Evolutionary conservation across 64 coral and sea anemone genomes (phyloP).

Genomic region (Catalaphyllia jardinei): DNA sequence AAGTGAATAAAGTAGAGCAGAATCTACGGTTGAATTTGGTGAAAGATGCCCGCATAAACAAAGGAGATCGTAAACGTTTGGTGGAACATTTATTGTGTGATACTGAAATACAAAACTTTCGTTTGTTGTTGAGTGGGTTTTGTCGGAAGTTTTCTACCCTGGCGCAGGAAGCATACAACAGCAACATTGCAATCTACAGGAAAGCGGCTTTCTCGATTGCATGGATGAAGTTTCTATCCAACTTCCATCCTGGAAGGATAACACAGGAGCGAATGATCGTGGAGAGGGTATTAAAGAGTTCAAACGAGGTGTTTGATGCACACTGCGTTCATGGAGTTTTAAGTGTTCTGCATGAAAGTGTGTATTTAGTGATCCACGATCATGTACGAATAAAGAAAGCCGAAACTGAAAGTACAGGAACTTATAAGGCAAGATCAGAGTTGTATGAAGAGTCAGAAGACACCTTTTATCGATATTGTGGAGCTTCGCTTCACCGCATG

Average conservation of each 20-base stretch:
- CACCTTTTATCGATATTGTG: slow-evolving; percentile 8
- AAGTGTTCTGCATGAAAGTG: neutral
- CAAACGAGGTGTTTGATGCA: neutral
- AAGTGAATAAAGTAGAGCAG: neutral
- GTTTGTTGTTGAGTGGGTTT: slow-evolving; percentile 1
- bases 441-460: slow-evolving; percentile 9
- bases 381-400: neutral
- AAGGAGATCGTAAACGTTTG: slow-evolving; percentile 1
- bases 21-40: neutral
- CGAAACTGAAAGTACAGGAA: neutral
- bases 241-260: slow-evolving; percentile 13
- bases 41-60: too few species aligned
- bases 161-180: neutral
- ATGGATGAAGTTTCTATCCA: slow-evolving; percentile 46
- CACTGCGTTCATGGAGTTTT: neutral
- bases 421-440: neutral
- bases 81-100: slow-evolving; percentile 11
- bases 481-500: slow-evolving; percentile 2
- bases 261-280: neutral
- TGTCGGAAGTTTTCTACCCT: slow-evolving; percentile 49
- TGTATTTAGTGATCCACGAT: neutral
- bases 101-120: neutral
- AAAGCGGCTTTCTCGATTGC: slow-evolving; percentile 35
- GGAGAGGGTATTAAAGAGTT: neutral
- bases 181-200: neutral